Percentiles rank a stretch among this genome's conserved stretches.
These are phyloP conservation scores for Thymelicus acteon DNA, from an alignment of 2,888 invertebrate species.

Conservation along the genomic window DNA sequence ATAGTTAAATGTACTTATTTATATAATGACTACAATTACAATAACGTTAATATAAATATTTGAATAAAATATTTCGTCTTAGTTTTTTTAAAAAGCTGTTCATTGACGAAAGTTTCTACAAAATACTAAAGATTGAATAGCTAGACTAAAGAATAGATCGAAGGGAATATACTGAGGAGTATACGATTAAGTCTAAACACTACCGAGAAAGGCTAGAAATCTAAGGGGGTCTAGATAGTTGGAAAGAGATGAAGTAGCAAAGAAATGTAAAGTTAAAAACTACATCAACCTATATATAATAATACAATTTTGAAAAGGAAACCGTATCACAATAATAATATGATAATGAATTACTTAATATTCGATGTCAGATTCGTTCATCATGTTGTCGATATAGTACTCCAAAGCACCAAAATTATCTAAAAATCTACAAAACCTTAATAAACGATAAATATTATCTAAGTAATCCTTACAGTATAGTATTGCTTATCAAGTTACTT, in stretches of 20 bases:
- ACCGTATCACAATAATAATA: conserved; percentile 50
- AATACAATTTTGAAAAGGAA: conserved; percentile 52
- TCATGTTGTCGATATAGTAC: conserved; percentile 64
- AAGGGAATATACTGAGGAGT: conserved; percentile 65
- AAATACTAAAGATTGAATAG: conserved; percentile 61
- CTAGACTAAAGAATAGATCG: conserved; percentile 62
- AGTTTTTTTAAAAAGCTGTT: conserved; percentile 62
- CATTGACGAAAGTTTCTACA: conserved; percentile 60
- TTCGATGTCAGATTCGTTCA: conserved; percentile 77
- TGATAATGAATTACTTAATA: conserved; percentile 57
- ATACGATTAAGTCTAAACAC: conserved; percentile 54
- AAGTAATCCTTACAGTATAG: conserved; percentile 65
- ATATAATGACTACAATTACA: conserved; percentile 69
- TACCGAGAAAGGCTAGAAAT: conserved; percentile 49
- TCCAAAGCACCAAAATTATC: conserved; percentile 77
- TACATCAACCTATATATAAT: conserved; percentile 44
- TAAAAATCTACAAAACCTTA: conserved; percentile 69
- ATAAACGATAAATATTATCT: conserved; percentile 63
- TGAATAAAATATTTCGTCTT: conserved; percentile 79
- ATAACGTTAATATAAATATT: conserved; percentile 81
- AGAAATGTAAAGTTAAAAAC: conserved; percentile 44
- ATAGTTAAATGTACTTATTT: conserved; percentile 54
- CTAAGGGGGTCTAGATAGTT: conserved; percentile 44
- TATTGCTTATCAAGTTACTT: conserved; percentile 81
- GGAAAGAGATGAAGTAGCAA: conserved; percentile 41